Evolutionary conservation across 2,888 invertebrate genomes (phyloP), one percentile per base, ranked within the genome.

Genomic region (Thymelicus acteon): DNA sequence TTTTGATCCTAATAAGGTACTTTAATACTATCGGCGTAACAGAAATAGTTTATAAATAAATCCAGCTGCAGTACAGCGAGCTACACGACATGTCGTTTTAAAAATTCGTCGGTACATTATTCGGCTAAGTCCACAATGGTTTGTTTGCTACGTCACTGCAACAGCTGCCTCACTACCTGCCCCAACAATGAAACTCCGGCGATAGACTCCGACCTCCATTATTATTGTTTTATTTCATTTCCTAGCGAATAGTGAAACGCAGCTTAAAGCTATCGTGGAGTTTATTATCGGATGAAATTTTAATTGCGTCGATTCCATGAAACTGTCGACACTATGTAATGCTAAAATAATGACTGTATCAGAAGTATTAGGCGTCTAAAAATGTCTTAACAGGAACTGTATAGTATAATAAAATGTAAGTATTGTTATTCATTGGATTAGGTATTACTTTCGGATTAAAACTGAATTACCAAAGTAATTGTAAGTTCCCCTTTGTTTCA

Each of bases 131-230:
- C 77, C 77, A 85, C 82, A 88, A 85, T 83, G 80, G 83, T 81
- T 78, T 86, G 86, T 85, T 86, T 87, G 88, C 83, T 79, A 78
- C 85, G 82, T 82, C 75, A 84, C 85, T 86, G 88, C 85, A 85
- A 86, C 91, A 88, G 87, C 88, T 88, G 88, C 82, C 76, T 78
- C 78, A 78, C 90, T 92, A 92, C 92, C 93, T 92, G 92, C 91
- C 85, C 79, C 81, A 79, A 91, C 89, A 90, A 88, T 87, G 87
- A 84, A 82, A 83, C 83, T 80, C 83, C 85, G 85, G 88, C 87
- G 88, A 88, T 86, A 88, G 83, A 85, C 80, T 77, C 77, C 80
- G 76, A 75, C 76, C 73, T 79, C 81, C 84, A 82, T 84, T 85
- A 81, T 83, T 85, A 82, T 80, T 79, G 77, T 82, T 80, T 73